Evolutionary conservation across 1,140 invertebrate species (phyloP), one percentile per base, ranked within the genome.

Genomic region (Megathymus violae): DNA sequence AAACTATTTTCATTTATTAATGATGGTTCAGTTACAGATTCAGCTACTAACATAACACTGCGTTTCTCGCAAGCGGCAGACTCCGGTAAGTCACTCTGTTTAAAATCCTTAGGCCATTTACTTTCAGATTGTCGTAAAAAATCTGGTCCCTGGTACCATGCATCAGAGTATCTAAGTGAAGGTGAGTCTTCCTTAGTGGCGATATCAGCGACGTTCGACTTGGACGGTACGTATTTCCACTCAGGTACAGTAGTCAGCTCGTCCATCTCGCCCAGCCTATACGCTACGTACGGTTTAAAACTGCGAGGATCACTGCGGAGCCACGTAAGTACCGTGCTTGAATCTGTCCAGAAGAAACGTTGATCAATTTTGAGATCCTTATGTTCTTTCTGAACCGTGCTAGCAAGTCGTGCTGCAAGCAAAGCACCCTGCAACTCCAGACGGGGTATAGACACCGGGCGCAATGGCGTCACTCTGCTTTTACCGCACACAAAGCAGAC

Each of bases 161-260:
- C 17, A 22, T 50, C 43, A 17, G 38, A 34, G 19, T 59, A 47
- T 7, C 3, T 34, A n/a, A 31, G 25, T n/a, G 38, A 46, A 40
- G 17, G n/a, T 10, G 41, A 52, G 16, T 47, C 31, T 70, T 60
- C 59, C 14, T 47, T 48, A 71, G 88, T 87, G 0, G 84, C 71
- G 1, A 72, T 5, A 5, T 22, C 19, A 22, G 78, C 76, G 6
- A 67, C 60, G 54, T 80, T 80, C 11, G 62, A 41, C 13, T 60
- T 59, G 1, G 75, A 62, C 14, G 74, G 71, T 46, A 75, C 70
- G 41, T 73, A 65, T 17, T 13, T 41, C 74, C 74, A 80, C 11
- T 78, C 67, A 4, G n/a, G 16, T 17, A 52, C n/a, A 7, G 59
- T 51, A 10, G 76, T 76, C 4, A 71, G 13, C 11, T 76, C 75